These are phyloP conservation scores for Podargus strigoides DNA, from an alignment of 2,797 vertebrate genomes.

Conservation along the genomic window DNA sequence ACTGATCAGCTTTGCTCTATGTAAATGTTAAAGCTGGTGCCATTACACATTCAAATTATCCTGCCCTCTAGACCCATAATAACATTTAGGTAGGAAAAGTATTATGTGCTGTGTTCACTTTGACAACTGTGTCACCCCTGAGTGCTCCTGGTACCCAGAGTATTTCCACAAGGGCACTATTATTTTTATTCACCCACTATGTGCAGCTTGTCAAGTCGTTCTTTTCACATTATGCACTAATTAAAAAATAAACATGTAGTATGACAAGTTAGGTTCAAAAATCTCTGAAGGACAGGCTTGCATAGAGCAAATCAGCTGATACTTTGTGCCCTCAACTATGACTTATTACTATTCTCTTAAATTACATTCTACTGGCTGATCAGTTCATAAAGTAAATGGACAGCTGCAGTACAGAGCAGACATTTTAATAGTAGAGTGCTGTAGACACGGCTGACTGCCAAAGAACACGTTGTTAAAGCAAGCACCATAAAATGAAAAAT, in stretches of 20 bases:
- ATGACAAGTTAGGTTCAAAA: not conserved
- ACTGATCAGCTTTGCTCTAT: not conserved
- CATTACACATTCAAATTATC: not conserved
- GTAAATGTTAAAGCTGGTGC: not conserved
- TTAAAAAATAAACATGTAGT: not conserved
- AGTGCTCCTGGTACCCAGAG: not conserved
- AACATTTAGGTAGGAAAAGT: not conserved
- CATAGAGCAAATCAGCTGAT: not conserved
- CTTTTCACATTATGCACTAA: not conserved
- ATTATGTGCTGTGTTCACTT: not conserved
- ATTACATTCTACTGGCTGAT: constrained; percentile 8
- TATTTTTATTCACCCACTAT: not conserved
- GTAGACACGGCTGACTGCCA: constrained; percentile 43
- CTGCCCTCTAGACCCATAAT: not conserved
- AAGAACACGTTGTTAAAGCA: constrained; percentile 56
- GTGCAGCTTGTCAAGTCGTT: not conserved
- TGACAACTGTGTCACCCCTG: not conserved
- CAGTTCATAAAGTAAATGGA: constrained; percentile 54
- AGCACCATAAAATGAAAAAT: constrained; percentile 54
- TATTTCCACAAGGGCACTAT: not conserved
- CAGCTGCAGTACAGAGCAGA: constrained; percentile 42
- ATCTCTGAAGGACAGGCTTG: constrained; percentile 17
- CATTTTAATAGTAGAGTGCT: constrained; percentile 19
- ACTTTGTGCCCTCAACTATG: constrained; percentile 6
- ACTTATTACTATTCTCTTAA: constrained; percentile 21